Percentiles rank a stretch among this genome's conserved stretches.
phyloP scores from a whole-genome alignment of 2,888 invertebrate species.

The Auanema sp. region DNA sequence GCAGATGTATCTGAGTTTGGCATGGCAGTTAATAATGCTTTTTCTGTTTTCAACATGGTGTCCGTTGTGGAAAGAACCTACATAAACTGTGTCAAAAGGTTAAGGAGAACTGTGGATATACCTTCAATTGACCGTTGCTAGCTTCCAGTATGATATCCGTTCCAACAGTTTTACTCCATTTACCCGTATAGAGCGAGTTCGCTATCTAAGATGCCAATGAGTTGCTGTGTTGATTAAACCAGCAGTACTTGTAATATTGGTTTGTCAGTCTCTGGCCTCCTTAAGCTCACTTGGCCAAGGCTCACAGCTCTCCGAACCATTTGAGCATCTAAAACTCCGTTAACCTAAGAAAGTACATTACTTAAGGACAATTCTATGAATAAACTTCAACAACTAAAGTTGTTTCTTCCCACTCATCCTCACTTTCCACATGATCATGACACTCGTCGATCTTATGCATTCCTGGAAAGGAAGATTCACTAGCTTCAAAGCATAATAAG shows the following conservation, averaged over 20 bases:
- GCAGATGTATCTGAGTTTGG: not conserved
- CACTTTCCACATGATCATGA: conserved; percentile 10
- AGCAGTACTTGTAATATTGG: conserved; percentile 48
- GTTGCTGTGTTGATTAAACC: not conserved
- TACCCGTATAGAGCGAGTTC: conserved; percentile 48
- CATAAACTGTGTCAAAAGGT: not conserved
- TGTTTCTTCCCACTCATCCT: conserved; percentile 52
- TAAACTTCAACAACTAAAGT: conserved; percentile 41
- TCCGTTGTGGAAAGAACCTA: conserved; percentile 39
- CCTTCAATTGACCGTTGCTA: conserved; percentile 25
- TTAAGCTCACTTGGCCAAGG: conserved; percentile 28
- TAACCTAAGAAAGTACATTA: conserved; percentile 27
- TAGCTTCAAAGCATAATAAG: not conserved
- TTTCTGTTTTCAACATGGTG: conserved; percentile 41
- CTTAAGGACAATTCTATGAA: not conserved
- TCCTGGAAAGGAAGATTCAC: not conserved
- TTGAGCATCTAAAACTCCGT: conserved; percentile 54
- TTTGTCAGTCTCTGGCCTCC: conserved; percentile 30
- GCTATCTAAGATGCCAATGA: conserved; percentile 29
- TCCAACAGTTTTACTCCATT: conserved; percentile 48
- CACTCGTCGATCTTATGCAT: too few relatives aligned
- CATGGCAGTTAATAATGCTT: conserved; percentile 36
- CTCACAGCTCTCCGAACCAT: conserved; percentile 39
- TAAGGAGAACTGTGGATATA: not conserved
- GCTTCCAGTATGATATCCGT: conserved; percentile 48